Conservation (phyloP, 2,113 vertebrate genomes). For the Blennius ocellaris region DNA sequence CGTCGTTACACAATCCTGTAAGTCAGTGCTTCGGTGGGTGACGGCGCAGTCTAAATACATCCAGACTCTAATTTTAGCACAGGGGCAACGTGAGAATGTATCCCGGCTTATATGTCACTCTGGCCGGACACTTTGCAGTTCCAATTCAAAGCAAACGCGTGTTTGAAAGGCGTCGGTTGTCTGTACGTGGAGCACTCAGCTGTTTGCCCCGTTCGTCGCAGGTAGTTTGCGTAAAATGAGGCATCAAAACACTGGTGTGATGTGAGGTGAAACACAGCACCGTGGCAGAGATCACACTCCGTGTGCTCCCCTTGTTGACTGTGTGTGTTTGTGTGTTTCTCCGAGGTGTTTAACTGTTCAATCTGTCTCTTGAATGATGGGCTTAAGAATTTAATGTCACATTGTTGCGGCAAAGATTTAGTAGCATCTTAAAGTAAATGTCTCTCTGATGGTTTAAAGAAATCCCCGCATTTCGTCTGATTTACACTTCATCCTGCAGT, state of each 20-base stretch:
- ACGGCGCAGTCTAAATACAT: slow-evolving; percentile 51
- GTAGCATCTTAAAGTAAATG: too few species aligned
- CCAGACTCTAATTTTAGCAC: slow-evolving; percentile 72
- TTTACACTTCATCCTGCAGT: too few species aligned
- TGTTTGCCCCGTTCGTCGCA: slow-evolving; percentile 33
- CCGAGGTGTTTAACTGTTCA: slow-evolving; percentile 51
- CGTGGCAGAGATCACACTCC: slow-evolving; percentile 5
- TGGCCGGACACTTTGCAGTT: slow-evolving; percentile 21
- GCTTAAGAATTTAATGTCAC: slow-evolving; percentile 18
- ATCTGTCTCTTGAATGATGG: slow-evolving; percentile 55
- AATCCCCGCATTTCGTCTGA: too few species aligned
- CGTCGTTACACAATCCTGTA: slow-evolving; percentile 29
- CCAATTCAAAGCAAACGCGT: slow-evolving; percentile 13
- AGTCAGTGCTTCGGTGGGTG: slow-evolving; percentile 11
- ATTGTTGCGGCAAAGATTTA: too few species aligned
- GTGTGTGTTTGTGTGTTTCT: slow-evolving; percentile 30
- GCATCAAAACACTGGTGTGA: slow-evolving; percentile 42
- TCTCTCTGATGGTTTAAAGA: too few species aligned
- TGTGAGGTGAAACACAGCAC: neutral
- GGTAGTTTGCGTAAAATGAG: slow-evolving; percentile 68
- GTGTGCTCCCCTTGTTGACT: slow-evolving; percentile 9
- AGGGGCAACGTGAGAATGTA: slow-evolving; percentile 39
- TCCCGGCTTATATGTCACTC: slow-evolving; percentile 28
- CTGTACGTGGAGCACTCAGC: slow-evolving; percentile 4
- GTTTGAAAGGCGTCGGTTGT: neutral